phyloP scores from a whole-genome alignment of 1,140 invertebrate genomes.

The Ips typographus region DNA sequence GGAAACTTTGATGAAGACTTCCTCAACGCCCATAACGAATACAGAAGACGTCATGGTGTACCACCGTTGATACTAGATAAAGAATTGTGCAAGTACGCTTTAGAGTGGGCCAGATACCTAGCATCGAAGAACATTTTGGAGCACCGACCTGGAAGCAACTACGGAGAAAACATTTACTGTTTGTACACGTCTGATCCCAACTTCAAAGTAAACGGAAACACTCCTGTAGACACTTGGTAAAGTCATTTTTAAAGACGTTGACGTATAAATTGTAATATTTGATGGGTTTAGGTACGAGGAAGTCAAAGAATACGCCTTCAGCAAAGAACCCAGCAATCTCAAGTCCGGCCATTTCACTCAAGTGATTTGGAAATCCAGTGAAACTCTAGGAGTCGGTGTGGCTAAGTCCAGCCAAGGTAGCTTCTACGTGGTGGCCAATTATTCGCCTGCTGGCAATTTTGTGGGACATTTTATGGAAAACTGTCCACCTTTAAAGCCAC shows the following conservation, averaged over 20 bases:
- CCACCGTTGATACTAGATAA: constrained; percentile 62
- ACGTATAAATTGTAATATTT: not conserved
- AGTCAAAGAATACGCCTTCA: constrained; percentile 61
- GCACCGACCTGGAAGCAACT: constrained; percentile 73
- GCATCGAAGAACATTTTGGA: constrained; percentile 67
- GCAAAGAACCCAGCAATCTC: constrained; percentile 65
- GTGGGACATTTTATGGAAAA: constrained; percentile 76
- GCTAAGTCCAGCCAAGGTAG: constrained; percentile 69
- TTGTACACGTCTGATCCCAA: constrained; percentile 73
- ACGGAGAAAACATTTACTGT: constrained; percentile 82
- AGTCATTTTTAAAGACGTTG: not conserved
- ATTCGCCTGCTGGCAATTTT: constrained; percentile 83
- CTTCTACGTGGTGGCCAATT: constrained; percentile 82
- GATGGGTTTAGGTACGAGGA: constrained; percentile 54
- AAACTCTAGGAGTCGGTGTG: constrained; percentile 75
- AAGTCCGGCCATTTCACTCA: constrained; percentile 75
- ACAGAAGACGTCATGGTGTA: constrained; percentile 71
- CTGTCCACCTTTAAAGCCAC: constrained; percentile 59
- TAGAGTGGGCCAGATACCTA: constrained; percentile 81
- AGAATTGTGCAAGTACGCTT: constrained; percentile 62
- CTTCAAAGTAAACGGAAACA: constrained; percentile 64
- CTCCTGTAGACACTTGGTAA: constrained; percentile 73
- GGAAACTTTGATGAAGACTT: constrained; percentile 45
- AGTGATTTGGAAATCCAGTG: constrained; percentile 77
- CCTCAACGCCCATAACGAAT: constrained; percentile 74